Percentiles rank a stretch among this genome's conserved stretches.
These are phyloP conservation scores for Drosophila bunnanda DNA, from an alignment of 2,888 invertebrate species.

Conservation along the genomic window DNA sequence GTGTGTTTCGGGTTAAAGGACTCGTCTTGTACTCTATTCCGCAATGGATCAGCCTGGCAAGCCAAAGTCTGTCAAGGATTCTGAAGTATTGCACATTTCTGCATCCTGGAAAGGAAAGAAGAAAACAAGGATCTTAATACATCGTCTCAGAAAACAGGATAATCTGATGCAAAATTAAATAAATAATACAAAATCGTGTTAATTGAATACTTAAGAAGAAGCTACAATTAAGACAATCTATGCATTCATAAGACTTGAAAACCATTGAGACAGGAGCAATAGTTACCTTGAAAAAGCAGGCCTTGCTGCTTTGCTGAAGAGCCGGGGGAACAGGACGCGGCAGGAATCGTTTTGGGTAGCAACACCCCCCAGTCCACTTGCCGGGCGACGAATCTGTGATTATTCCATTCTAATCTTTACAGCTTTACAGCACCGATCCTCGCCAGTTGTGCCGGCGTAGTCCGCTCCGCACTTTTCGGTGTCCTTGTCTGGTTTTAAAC, in stretches of 20 bases:
- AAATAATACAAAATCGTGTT: too few species aligned
- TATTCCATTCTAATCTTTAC: conserved; percentile 16
- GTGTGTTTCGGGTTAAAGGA: conserved; percentile 21
- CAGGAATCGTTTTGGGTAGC: conserved; percentile 42
- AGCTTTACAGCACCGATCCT: conserved; percentile 27
- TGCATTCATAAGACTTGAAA: background rate
- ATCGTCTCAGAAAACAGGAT: too few species aligned
- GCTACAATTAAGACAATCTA: background rate
- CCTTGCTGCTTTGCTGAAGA: conserved; percentile 50
- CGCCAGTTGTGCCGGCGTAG: conserved; percentile 14
- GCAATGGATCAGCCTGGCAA: conserved; percentile 33
- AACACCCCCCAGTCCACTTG: conserved; percentile 28
- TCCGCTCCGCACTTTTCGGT: conserved; percentile 16
- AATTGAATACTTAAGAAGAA: background rate
- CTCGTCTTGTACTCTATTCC: conserved; percentile 27
- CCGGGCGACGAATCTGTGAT: conserved; percentile 18
- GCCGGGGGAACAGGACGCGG: conserved; percentile 20
- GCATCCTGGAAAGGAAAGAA: conserved; percentile 40
- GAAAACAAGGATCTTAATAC: background rate
- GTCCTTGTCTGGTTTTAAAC: conserved; percentile 32
- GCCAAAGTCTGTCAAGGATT: conserved; percentile 48
- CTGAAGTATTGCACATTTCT: conserved; percentile 3
- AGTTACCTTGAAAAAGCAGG: conserved; percentile 73
- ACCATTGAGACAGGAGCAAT: background rate
- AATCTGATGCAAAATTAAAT: background rate